These are phyloP conservation scores for Archilochus colubris DNA, from an alignment of 2,113 vertebrate species.

Conservation along the genomic window DNA sequence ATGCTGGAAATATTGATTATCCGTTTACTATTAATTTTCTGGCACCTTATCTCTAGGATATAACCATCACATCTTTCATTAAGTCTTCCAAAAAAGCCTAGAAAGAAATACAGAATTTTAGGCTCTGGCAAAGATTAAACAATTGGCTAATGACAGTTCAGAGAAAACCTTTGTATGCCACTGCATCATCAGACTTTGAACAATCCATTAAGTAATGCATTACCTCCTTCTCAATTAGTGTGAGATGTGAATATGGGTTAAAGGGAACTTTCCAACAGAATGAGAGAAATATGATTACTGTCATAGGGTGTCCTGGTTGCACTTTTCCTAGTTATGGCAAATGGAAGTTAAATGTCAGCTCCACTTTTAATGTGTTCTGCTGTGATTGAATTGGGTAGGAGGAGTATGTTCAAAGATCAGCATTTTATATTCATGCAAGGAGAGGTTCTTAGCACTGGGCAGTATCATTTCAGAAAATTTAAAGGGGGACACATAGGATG, in stretches of 20 bases:
- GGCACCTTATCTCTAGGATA: slow-evolving; percentile 1
- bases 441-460: not conserved
- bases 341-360: slow-evolving; percentile 68
- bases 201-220: slow-evolving; percentile 43
- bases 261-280: slow-evolving; percentile 66
- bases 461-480: slow-evolving; percentile 9
- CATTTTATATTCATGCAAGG: not conserved
- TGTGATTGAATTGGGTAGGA: slow-evolving; percentile 45
- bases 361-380: slow-evolving; percentile 43
- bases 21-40: slow-evolving; percentile 72
- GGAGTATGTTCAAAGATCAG: not conserved
- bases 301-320: slow-evolving; percentile 50
- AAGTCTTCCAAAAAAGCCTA: not conserved
- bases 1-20: slow-evolving; percentile 68
- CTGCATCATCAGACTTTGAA: slow-evolving; percentile 42
- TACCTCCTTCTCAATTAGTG: slow-evolving; percentile 55
- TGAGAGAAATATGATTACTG: slow-evolving; percentile 61
- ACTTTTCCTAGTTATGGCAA: slow-evolving; percentile 50
- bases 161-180: slow-evolving; percentile 25
- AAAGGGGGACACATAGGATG: not conserved
- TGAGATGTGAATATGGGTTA: slow-evolving; percentile 69
- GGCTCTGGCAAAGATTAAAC: slow-evolving; percentile 31
- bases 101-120: not conserved
- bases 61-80: slow-evolving; percentile 25
- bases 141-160: not conserved